A percentile compares a stretch with the other conserved stretches of the same genome.
phyloP scores from a whole-genome alignment of 2,888 invertebrate genomes.

The Hetaerina titia region DNA sequence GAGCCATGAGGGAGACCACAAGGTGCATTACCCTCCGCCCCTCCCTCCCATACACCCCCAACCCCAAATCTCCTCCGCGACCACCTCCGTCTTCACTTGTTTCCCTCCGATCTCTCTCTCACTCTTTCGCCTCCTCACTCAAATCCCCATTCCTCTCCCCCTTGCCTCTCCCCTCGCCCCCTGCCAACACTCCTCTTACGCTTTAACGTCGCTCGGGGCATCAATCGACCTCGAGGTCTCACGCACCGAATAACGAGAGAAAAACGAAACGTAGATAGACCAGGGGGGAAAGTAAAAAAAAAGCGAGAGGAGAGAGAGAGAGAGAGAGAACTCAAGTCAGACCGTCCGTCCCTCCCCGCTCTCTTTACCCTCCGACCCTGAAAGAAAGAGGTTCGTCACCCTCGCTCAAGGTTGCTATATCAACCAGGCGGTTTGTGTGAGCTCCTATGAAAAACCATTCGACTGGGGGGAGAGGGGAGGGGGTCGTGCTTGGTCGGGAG shows the following conservation, averaged over 20 bases:
- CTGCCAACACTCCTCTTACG: constrained; percentile 20
- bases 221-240: constrained; percentile 58
- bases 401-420: constrained; percentile 55
- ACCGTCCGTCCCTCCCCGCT: not conserved
- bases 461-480: not conserved
- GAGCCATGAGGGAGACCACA: not conserved
- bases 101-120: not conserved
- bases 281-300: not conserved
- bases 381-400: constrained; percentile 57
- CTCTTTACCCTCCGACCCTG: constrained; percentile 67
- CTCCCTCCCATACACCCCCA: not conserved
- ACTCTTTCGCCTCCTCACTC: not conserved
- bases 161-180: not conserved
- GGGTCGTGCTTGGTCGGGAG: not conserved
- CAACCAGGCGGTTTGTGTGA: constrained; percentile 37
- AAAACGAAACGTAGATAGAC: not conserved
- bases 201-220: constrained; percentile 46
- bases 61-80: not conserved
- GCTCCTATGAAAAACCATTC: not conserved
- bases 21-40: not conserved
- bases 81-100: not conserved
- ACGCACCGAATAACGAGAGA: constrained; percentile 18
- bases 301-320: constrained; percentile 12
- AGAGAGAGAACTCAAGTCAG: not conserved
- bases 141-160: not conserved